These are phyloP conservation scores for Drosophila orosa DNA, from an alignment of 1,140 invertebrate species.

Conservation along the genomic window DNA sequence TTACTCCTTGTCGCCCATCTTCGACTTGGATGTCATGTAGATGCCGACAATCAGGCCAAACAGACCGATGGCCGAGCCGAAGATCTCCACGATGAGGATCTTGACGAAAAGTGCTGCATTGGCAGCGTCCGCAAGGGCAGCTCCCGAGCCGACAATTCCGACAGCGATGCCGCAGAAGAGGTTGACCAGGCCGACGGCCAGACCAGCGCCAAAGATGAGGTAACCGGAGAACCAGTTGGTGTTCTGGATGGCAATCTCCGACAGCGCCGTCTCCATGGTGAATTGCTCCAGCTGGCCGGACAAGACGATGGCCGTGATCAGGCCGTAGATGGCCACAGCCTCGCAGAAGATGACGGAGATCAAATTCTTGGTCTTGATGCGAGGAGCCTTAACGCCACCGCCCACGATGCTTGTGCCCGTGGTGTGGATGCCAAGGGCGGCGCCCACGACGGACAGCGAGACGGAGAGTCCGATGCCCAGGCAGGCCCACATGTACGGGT, in stretches of 20 bases:
- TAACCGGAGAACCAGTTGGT: constrained; percentile 93
- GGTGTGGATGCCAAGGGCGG: constrained; percentile 98
- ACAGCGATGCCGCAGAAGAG: constrained; percentile 98
- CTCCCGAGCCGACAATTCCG: constrained; percentile 97
- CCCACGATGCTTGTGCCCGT: constrained; percentile 98
- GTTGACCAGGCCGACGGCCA: constrained; percentile 97
- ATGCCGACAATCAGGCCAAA: constrained; percentile 99
- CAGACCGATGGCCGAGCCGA: constrained; percentile 98
- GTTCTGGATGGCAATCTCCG: constrained; percentile 77
- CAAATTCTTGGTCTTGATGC: constrained; percentile 99
- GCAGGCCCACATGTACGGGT: constrained; percentile 97
- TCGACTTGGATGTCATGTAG: constrained; percentile 91
- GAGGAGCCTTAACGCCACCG: constrained; percentile 98
- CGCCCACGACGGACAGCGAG: constrained; percentile 97
- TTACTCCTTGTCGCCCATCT: constrained; percentile 86
- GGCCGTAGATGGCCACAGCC: constrained; percentile 99
- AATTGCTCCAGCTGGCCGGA: constrained; percentile 91
- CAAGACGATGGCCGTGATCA: constrained; percentile 98
- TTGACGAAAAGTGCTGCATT: constrained; percentile 98
- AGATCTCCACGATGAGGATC: constrained; percentile 99
- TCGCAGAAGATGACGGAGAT: constrained; percentile 99
- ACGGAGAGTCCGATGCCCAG: constrained; percentile 97
- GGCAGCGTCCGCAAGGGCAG: constrained; percentile 97
- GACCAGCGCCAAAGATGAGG: constrained; percentile 97
- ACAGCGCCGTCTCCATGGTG: constrained; percentile 64